Evolutionary conservation across 2,113 vertebrate genomes (phyloP).

Genomic region (Myodes glareolus): DNA sequence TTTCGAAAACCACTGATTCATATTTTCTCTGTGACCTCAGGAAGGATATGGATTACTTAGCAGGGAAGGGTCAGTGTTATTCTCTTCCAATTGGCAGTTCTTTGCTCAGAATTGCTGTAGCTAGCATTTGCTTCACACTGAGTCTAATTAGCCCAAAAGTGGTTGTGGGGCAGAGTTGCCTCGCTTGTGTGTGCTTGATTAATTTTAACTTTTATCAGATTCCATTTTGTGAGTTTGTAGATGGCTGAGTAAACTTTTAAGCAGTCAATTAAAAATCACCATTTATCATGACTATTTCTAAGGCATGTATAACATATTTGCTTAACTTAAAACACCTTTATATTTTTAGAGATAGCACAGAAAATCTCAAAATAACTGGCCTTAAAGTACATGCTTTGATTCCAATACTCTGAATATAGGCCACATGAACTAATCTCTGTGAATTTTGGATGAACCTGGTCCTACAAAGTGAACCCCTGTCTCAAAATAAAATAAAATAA

Average conservation of each 20-base stretch:
- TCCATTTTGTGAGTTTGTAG: neutral
- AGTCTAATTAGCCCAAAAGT: neutral
- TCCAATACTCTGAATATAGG: neutral
- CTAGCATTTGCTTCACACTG: neutral
- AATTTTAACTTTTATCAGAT: slow-evolving; percentile 17
- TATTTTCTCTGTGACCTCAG: neutral
- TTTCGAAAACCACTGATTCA: neutral
- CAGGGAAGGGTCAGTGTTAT: neutral
- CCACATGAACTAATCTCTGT: no score
- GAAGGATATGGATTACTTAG: neutral
- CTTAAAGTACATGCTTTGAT: neutral
- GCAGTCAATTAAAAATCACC: neutral
- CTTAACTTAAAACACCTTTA: neutral
- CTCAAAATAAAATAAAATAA: neutral
- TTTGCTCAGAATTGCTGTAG: neutral
- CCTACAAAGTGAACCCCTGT: neutral
- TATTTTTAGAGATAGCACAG: neutral
- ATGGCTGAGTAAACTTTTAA: neutral
- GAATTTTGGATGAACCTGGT: neutral
- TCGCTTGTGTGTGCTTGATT: neutral
- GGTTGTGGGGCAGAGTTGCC: neutral
- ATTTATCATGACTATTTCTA: neutral
- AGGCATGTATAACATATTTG: neutral
- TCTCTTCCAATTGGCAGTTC: neutral
- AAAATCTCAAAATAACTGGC: neutral